These are phyloP conservation scores for Drosophila nikananu DNA, from an alignment of 1,140 invertebrate species.

Conservation along the genomic window DNA sequence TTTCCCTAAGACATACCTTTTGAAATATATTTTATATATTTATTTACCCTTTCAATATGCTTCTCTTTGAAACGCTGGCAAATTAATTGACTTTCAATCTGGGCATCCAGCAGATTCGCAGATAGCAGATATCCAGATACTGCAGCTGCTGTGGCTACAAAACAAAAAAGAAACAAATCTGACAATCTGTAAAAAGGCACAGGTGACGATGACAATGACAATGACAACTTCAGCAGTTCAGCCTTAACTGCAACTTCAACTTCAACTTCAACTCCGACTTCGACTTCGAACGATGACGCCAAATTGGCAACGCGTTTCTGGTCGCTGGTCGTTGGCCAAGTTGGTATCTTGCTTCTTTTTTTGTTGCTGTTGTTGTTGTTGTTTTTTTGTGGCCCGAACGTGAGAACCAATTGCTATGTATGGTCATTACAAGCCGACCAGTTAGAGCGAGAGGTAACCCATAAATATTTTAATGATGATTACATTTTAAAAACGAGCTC, in stretches of 20 bases:
- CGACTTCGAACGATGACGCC: conserved; percentile 71
- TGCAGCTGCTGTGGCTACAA: conserved; percentile 11
- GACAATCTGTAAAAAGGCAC: conserved; percentile 16
- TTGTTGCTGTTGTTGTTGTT: not conserved
- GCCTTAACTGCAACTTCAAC: conserved; percentile 48
- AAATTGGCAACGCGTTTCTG: conserved; percentile 73
- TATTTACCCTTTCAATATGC: not conserved
- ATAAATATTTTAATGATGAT: conserved; percentile 84
- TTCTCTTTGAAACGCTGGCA: not conserved
- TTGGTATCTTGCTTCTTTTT: conserved; percentile 6
- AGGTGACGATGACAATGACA: conserved; percentile 69
- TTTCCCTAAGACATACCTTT: no score
- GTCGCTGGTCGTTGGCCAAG: conserved; percentile 17
- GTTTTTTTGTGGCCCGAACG: conserved; percentile 61
- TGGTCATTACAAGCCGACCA: conserved; percentile 82
- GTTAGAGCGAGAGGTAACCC: conserved; percentile 71
- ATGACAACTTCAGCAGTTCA: conserved; percentile 58
- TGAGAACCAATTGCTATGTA: conserved; percentile 84
- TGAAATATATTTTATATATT: not conserved
- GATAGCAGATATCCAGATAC: conserved; percentile 13
- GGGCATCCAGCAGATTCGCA: conserved; percentile 11
- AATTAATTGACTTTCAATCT: conserved; percentile 22
- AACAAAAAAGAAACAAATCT: conserved; percentile 10
- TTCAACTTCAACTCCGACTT: conserved; percentile 45
- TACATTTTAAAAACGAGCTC: conserved; percentile 77